These are phyloP conservation scores for Crypturellus undulatus DNA, from an alignment of 2,113 vertebrate species.

Conservation along the genomic window DNA sequence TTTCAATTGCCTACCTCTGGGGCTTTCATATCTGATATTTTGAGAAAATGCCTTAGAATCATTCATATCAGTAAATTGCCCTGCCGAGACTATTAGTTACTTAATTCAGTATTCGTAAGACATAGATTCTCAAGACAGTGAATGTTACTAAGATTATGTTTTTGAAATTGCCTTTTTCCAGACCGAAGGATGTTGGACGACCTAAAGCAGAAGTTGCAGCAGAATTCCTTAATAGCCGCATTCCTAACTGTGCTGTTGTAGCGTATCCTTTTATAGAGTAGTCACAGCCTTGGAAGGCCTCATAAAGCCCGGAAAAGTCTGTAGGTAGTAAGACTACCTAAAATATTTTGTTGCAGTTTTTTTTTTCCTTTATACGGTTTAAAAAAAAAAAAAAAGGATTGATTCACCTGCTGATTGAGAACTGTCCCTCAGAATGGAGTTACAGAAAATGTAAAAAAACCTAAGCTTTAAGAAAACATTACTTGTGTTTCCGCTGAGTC, in stretches of 20 bases:
- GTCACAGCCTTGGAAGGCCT: background rate
- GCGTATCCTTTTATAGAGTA: conserved; percentile 88
- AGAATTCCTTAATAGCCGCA: conserved; percentile 90
- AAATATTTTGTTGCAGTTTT: conserved; percentile 37
- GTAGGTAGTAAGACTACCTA: background rate
- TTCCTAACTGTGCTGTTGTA: conserved; percentile 90
- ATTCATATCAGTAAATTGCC: background rate
- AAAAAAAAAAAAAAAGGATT: background rate
- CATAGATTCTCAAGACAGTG: background rate
- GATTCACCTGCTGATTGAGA: conserved; percentile 5
- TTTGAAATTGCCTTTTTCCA: conserved; percentile 65
- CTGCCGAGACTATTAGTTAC: background rate
- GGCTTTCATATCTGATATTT: background rate
- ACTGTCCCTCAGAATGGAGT: background rate
- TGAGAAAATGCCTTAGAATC: background rate
- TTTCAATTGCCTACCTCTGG: background rate
- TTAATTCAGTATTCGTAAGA: background rate
- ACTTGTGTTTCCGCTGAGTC: background rate
- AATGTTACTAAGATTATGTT: background rate
- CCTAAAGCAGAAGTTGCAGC: conserved; percentile 97
- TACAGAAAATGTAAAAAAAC: background rate
- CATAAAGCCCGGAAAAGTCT: background rate
- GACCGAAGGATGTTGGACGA: conserved; percentile 92
- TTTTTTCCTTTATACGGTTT: background rate
- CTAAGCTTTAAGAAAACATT: background rate